Evolutionary conservation across 2,888 invertebrate genomes (phyloP).

Genomic region (Campopleginae sp.): DNA sequence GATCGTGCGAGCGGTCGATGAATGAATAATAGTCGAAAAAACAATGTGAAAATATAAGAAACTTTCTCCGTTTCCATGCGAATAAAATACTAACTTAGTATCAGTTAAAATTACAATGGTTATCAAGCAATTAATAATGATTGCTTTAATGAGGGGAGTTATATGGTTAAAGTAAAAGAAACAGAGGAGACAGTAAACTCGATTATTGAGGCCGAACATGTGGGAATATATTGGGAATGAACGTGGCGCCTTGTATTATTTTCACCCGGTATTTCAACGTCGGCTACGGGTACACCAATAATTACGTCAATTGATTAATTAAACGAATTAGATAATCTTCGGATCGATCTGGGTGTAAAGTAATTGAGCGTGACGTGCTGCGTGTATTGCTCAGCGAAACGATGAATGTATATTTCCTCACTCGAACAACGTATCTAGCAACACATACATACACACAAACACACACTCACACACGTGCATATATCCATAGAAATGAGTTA

Average conservation of each 20-base stretch:
- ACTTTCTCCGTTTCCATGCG: constrained; percentile 32
- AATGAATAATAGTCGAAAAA: background rate
- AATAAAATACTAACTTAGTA: constrained; percentile 13
- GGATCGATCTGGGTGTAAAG: constrained; percentile 70
- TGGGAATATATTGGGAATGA: constrained; percentile 65
- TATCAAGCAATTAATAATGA: constrained; percentile 70
- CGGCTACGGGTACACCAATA: constrained; percentile 74
- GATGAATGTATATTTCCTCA: constrained; percentile 39
- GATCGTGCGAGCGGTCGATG: background rate
- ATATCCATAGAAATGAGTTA: constrained; percentile 3
- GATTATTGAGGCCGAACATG: constrained; percentile 71
- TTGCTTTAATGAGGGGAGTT: constrained; percentile 65
- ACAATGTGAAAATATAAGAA: constrained; percentile 6
- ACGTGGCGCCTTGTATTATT: constrained; percentile 66
- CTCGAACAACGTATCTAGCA: constrained; percentile 17
- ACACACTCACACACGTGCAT: constrained; percentile 5
- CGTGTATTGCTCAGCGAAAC: constrained; percentile 48
- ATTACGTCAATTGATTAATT: constrained; percentile 82
- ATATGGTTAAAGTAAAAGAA: constrained; percentile 58
- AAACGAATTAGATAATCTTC: constrained; percentile 81
- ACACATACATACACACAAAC: constrained; percentile 11
- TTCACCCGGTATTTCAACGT: constrained; percentile 51
- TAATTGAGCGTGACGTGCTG: constrained; percentile 67
- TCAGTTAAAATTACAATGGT: constrained; percentile 56
- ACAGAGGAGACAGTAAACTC: constrained; percentile 67